Conservation (phyloP, 2,888 invertebrate species). For the Hypsopygia costalis region DNA sequence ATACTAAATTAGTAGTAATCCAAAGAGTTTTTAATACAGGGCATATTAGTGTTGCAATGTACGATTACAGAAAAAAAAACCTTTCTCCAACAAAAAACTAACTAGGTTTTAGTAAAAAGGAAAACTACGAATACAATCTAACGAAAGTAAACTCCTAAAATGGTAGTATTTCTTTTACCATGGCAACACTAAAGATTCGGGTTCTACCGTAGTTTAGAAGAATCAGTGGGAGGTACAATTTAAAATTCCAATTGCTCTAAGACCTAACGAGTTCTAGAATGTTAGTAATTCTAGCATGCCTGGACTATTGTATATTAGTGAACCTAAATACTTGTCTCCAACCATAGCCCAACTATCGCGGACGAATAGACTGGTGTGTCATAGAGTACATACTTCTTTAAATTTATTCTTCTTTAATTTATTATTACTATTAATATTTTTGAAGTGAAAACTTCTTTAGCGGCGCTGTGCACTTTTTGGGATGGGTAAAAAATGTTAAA, state of each 20-base stretch:
- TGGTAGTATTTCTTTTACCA: conserved; percentile 28
- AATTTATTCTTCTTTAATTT: too few relatives aligned
- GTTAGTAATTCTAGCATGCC: conserved; percentile 75
- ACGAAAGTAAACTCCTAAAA: conserved; percentile 20
- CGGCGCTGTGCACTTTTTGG: too few relatives aligned
- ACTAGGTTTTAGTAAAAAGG: conserved; percentile 13
- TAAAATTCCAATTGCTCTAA: conserved; percentile 7
- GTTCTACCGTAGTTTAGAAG: conserved; percentile 46
- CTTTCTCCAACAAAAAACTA: not conserved
- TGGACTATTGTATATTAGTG: conserved; percentile 46
- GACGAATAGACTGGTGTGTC: conserved; percentile 33
- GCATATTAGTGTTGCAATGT: not conserved
- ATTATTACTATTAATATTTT: too few relatives aligned
- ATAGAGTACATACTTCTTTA: too few relatives aligned
- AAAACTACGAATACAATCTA: conserved; percentile 5
- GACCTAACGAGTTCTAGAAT: conserved; percentile 35
- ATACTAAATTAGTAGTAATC: not conserved
- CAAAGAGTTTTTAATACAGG: not conserved
- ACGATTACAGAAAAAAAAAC: not conserved
- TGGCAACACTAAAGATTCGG: conserved; percentile 54
- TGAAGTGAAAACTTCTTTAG: too few relatives aligned
- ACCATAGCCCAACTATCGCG: conserved; percentile 67
- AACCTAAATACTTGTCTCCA: conserved; percentile 48
- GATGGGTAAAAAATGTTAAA: too few relatives aligned
- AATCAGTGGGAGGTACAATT: conserved; percentile 25